Conservation (phyloP, 2,888 invertebrate genomes). For the Oeneis ivallda region DNA sequence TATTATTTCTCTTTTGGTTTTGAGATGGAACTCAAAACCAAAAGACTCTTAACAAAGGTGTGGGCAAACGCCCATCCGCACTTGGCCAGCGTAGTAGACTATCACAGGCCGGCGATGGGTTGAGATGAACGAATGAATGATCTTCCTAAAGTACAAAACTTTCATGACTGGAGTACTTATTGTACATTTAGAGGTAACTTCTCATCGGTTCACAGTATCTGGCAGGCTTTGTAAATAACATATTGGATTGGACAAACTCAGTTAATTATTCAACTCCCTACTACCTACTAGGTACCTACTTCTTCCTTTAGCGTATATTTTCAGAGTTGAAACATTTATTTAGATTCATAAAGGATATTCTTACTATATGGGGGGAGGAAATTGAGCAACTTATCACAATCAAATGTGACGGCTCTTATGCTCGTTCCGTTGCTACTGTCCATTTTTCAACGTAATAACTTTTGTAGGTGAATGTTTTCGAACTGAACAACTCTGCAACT, state of each 20-base stretch:
- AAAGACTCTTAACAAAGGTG: too few species aligned
- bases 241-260: constrained; percentile 6
- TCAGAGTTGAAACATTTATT: constrained; percentile 13
- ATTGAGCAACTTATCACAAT: constrained; percentile 42
- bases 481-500: constrained; percentile 22
- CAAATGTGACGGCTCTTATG: constrained; percentile 40
- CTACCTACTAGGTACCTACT: not conserved
- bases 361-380: constrained; percentile 31
- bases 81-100: too few species aligned
- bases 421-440: constrained; percentile 37
- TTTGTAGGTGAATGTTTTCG: constrained; percentile 29
- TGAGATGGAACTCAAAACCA: too few species aligned
- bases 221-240: constrained; percentile 6
- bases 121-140: too few species aligned
- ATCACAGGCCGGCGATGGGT: too few species aligned
- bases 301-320: not conserved
- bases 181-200: not conserved
- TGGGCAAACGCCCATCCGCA: too few species aligned
- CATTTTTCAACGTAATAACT: constrained; percentile 33
- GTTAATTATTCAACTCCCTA: constrained; percentile 15
- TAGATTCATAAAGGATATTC: constrained; percentile 24
- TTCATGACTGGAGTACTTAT: not conserved
- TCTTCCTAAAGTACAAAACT: not conserved
- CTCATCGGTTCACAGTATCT: constrained; percentile 2
- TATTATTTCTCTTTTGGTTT: too few species aligned